A percentile compares a stretch with the other conserved stretches of the same genome.
Conservation (phyloP, 2,113 vertebrate species). For the Ptychochromis oligacanthus region DNA sequence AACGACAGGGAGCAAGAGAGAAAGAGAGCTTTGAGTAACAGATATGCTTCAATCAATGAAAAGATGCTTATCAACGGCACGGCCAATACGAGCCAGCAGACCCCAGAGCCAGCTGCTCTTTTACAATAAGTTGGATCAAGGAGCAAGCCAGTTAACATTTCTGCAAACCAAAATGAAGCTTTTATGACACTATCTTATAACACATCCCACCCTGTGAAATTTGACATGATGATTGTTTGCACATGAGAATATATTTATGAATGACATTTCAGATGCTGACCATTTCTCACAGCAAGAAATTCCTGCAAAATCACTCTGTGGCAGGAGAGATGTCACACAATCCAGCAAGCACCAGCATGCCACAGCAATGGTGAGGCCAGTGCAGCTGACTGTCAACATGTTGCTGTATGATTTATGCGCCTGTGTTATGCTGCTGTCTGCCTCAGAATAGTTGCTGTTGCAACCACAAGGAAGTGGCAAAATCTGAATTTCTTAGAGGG, state of each 20-base stretch:
- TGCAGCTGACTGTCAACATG: conserved; percentile 1
- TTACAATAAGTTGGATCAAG: background rate
- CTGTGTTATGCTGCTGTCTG: background rate
- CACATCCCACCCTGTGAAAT: conserved; percentile 2
- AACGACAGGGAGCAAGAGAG: background rate
- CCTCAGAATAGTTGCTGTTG: background rate
- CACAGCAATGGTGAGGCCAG: conserved; percentile 1
- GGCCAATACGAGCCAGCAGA: background rate
- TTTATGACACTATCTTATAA: conserved; percentile 8
- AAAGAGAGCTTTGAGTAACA: background rate
- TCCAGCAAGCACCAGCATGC: background rate
- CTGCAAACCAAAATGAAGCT: conserved; percentile 17
- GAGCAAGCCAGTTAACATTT: conserved; percentile 22
- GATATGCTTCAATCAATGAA: conserved; percentile 25
- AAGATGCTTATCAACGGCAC: conserved; percentile 10
- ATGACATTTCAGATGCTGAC: conserved; percentile 5
- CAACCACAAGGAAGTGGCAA: background rate
- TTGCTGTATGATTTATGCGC: background rate
- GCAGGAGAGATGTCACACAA: conserved; percentile 10
- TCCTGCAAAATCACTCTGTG: conserved; percentile 21
- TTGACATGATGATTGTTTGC: conserved; percentile 18
- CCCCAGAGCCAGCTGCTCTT: conserved; percentile 16
- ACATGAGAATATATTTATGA: conserved; percentile 2
- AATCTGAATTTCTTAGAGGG: background rate
- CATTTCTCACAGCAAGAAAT: conserved; percentile 30